Evolutionary conservation across 2,113 vertebrate species (phyloP), one percentile per base, ranked within the genome.

Genomic region (Lepus europaeus): DNA sequence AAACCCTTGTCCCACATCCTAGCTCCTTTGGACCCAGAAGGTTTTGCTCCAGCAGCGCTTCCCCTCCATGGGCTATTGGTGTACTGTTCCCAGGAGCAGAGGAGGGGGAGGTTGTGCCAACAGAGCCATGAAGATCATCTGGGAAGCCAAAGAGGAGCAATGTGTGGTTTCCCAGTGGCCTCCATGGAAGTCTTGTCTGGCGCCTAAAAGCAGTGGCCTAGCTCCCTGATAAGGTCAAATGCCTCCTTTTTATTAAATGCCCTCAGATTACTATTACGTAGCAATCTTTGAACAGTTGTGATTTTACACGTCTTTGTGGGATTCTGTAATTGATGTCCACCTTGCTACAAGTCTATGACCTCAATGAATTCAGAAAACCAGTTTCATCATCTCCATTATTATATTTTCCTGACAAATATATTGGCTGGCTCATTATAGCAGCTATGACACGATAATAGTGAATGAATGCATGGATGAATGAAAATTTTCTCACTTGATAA

Each of bases 321-420:
- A 36, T 76, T 91, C 29, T 63, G 0, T 74, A 70, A 66, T 70
- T 36, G 14, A 70, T 69, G 10, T 39, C 23, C 2, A 87, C 23
- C 20, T 78, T 93, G 39, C 29, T 72, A 68, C 5, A 86, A 56
- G 25, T 82, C 59, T 94, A 22, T 93, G 70, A 69, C 29, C 23
- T 86, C 45, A 86, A 7, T 77, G 73, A 79, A 66, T 33, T 23
- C n/a, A 84, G n/a, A 97, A 91, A 81, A 66, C 76, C 66, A 9
- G 0, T 66, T 74, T 77, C 7, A 49, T 88, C 89, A 69, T 79
- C 78, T 73, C 70, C 6, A 31, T 9, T 63, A n/a, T 73, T 89
- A 1, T 45, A 64, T 70, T 9, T 10, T 77, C 33, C 63, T 69
- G 45, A 36, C 73, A 25, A 59, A 59, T 59, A 59, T 20, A 59